phyloP scores from a whole-genome alignment of 2,797 vertebrate genomes.

The Anguilla pacifica region DNA sequence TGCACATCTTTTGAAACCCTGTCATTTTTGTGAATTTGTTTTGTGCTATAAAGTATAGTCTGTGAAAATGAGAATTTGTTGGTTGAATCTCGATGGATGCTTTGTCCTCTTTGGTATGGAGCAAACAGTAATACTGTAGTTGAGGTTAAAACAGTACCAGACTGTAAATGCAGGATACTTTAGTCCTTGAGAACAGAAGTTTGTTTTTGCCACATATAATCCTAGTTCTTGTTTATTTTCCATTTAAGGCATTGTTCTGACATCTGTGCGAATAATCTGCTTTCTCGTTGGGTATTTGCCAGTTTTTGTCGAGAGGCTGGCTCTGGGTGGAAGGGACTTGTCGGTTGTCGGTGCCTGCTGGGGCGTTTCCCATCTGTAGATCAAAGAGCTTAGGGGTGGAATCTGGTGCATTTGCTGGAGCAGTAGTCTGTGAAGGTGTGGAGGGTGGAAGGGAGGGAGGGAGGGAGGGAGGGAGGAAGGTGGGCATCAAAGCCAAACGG shows the following conservation, averaged over 20 bases:
- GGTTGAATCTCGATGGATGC: not conserved
- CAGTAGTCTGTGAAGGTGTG: not conserved
- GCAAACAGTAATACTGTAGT: not conserved
- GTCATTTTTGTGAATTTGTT: not conserved
- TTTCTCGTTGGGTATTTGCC: not conserved
- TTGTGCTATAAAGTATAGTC: not conserved
- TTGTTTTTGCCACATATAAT: not conserved
- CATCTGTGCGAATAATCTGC: not conserved
- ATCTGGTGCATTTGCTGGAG: not conserved
- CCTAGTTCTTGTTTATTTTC: not conserved
- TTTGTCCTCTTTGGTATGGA: not conserved
- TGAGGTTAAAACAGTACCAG: not conserved
- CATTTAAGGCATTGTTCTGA: not conserved
- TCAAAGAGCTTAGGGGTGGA: not conserved
- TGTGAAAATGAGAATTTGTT: not conserved
- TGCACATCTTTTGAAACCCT: slow-evolving; percentile 1
- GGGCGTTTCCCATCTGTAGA: not conserved
- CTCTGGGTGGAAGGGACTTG: not conserved
- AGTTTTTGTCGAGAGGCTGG: not conserved
- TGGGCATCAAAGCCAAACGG: not conserved
- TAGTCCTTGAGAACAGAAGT: not conserved
- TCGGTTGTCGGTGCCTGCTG: not conserved
- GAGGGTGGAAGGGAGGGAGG: not conserved
- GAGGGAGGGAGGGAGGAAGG: not conserved
- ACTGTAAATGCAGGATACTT: not conserved